These are phyloP conservation scores for Alcis repandata DNA, from an alignment of 2,888 invertebrate species.

Conservation along the genomic window DNA sequence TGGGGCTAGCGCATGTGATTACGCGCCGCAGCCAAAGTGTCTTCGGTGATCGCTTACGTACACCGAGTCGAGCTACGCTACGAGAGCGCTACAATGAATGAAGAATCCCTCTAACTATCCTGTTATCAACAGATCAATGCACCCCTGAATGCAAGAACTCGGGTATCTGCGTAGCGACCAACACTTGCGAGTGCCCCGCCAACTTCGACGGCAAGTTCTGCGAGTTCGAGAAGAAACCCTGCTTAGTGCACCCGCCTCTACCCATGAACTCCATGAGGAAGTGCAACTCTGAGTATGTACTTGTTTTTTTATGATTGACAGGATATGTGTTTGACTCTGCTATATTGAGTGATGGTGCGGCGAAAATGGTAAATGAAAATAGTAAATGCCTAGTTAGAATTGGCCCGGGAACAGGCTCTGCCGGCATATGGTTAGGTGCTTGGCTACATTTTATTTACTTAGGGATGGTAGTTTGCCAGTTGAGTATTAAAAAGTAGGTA, in stretches of 20 bases:
- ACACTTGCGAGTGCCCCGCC: slow-evolving; percentile 91
- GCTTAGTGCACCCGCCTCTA: slow-evolving; percentile 88
- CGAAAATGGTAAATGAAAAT: too few species aligned
- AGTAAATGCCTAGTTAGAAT: too few species aligned
- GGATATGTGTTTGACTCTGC: too few species aligned
- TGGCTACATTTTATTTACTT: too few species aligned
- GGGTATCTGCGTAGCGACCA: slow-evolving; percentile 92
- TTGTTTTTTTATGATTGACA: background rate
- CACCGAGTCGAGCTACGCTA: background rate
- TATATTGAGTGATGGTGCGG: too few species aligned
- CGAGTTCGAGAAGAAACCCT: slow-evolving; percentile 91
- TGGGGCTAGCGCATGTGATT: too few species aligned
- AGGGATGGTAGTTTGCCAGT: too few species aligned
- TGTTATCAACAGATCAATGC: slow-evolving; percentile 88
- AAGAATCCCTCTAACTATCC: background rate
- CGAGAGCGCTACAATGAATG: too few species aligned
- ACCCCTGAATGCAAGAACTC: slow-evolving; percentile 91
- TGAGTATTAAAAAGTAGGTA: too few species aligned
- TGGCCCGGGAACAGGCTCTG: too few species aligned
- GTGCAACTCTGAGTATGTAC: slow-evolving; percentile 89
- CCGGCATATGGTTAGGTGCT: too few species aligned
- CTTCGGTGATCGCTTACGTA: background rate
- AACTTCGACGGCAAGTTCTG: slow-evolving; percentile 91
- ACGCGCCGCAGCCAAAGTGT: too few species aligned
- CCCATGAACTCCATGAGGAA: slow-evolving; percentile 88